These are phyloP conservation scores for Chinchilla lanigera DNA, from an alignment of 2,113 vertebrate species.

Conservation along the genomic window DNA sequence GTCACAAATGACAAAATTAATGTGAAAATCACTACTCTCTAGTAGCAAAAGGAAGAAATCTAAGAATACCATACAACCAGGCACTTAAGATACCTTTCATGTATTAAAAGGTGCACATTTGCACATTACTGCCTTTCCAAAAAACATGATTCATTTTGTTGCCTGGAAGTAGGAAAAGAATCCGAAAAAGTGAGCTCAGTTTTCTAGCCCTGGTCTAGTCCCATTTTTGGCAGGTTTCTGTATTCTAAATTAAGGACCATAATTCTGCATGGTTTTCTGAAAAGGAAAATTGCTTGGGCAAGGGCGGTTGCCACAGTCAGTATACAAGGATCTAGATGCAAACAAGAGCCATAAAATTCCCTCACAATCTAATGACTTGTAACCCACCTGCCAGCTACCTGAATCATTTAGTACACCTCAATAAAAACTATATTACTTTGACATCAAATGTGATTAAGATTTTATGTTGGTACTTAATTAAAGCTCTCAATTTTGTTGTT, in stretches of 20 bases:
- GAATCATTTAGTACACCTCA: constrained; percentile 63
- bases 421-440: constrained; percentile 64
- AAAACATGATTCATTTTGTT: neutral
- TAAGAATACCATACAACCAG: neutral
- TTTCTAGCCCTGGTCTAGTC: neutral
- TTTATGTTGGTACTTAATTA: constrained; percentile 73
- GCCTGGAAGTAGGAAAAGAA: neutral
- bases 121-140: constrained; percentile 48
- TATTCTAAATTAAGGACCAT: constrained; percentile 19
- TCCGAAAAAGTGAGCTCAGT: neutral
- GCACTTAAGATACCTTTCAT: constrained; percentile 40
- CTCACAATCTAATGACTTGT: constrained; percentile 23
- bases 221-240: neutral
- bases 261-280: neutral
- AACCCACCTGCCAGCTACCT: constrained; percentile 58
- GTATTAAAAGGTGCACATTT: constrained; percentile 45
- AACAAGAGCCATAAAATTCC: constrained; percentile 51
- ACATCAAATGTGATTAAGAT: constrained; percentile 69
- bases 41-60: constrained; percentile 11
- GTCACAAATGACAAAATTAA: constrained; percentile 49
- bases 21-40: constrained; percentile 43
- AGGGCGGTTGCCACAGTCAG: constrained; percentile 21
- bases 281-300: constrained; percentile 60
- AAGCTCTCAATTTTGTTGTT: constrained; percentile 53
- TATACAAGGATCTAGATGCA: neutral